Base-by-base conservation (phyloP, 2,113 vertebrate species). In the Shinisaurus crocodilurus region DNA sequence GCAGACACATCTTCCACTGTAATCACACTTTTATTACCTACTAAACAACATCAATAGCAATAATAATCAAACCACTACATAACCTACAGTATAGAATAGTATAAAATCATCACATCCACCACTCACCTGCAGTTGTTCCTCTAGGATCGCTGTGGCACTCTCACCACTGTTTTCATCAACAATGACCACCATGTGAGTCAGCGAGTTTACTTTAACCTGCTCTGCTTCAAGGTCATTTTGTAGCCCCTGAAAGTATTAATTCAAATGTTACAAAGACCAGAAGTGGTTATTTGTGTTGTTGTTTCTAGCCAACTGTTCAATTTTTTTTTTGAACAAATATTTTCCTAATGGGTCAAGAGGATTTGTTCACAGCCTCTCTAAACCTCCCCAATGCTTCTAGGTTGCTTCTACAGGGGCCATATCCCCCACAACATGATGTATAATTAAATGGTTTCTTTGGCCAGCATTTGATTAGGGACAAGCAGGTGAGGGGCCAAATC, bases 181-280 rank as follows among this genome's bases (percentile, higher is more conserved):
- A 76, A 99, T 99, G 1, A 99, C 99, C 1, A 99, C 99, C 99
- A 99, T 99, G 96, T 99, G 99, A 0, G 99, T 99, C 48, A 99
- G 94, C n/a, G 98, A 99, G 95, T 99, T 99, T 1, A 99, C 99
- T 92, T 99, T 99, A 93, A 99, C 98, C 94, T 99, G 99, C 88
- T 99, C 99, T 34, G 97, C 90, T 96, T 99, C 99, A 88, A 99
- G 97, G 94, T 99, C 99, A 90, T 94, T 98, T 96, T 99, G 99
- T 86, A 99, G 97, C 91, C 92, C 96, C 99, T 99, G 92, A 23
- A 89, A 92, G 2, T 77, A 89, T 92, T 29, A 91, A 91, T 57
- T 60, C 3, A 34, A 37, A 23, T 37, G 18, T 86, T 72, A 72
- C 9, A n/a, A 85, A 69, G 16, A 18, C 20, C 29, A 85, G 63